Conservation (phyloP, 2,797 vertebrate genomes). For the Neosilurus mollespiculum region DNA sequence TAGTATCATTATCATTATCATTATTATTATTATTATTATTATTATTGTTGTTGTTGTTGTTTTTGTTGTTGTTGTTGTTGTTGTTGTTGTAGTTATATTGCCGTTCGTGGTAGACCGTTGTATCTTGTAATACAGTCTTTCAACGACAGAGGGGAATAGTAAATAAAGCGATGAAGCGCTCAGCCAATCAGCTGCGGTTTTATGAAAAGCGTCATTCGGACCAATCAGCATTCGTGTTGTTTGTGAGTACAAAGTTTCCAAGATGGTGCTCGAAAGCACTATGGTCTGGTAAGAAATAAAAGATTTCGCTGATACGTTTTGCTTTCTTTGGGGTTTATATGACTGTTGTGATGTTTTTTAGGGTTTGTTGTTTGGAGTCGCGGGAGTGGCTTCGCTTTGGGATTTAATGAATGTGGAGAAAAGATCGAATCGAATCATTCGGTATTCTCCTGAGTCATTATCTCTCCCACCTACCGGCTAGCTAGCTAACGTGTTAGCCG, state of each 20-base stretch:
- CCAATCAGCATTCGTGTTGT: slow-evolving; percentile 71
- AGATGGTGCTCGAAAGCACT: slow-evolving; percentile 95
- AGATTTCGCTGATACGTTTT: slow-evolving; percentile 29
- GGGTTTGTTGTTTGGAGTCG: background rate
- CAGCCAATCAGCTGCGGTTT: slow-evolving; percentile 62
- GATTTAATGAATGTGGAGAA: background rate
- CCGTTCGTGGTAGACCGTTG: too few species aligned
- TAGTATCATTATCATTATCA: too few species aligned
- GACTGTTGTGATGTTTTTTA: background rate
- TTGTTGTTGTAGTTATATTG: too few species aligned
- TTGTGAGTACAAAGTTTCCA: slow-evolving; percentile 73
- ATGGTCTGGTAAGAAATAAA: slow-evolving; percentile 90
- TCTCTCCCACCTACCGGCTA: background rate
- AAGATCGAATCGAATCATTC: background rate
- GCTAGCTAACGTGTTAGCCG: slow-evolving; percentile 16
- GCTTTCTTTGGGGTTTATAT: background rate
- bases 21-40: too few species aligned
- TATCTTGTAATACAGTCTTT: background rate
- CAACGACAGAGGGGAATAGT: background rate
- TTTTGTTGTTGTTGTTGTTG: too few species aligned
- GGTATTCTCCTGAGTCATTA: slow-evolving; percentile 49
- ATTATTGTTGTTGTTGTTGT: too few species aligned
- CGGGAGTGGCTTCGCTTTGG: background rate
- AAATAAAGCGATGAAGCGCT: background rate
- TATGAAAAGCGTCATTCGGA: slow-evolving; percentile 26